Conservation (phyloP, 2,888 invertebrate species). For the Meghimatium bilineatum region DNA sequence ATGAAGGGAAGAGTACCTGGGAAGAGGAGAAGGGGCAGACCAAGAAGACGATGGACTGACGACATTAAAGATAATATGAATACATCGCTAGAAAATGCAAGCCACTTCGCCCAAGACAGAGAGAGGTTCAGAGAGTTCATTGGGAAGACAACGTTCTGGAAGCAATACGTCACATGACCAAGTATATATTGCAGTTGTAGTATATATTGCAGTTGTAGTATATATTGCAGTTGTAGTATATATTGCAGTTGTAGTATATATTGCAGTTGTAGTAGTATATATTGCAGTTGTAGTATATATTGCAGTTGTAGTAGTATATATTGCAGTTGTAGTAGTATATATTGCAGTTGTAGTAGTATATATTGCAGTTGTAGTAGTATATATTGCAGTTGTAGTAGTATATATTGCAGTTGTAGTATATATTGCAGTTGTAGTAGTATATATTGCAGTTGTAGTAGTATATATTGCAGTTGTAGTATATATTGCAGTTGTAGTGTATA, state of each 20-base stretch:
- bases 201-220: too few species aligned
- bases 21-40: too few species aligned
- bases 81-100: too few species aligned
- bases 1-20: too few species aligned
- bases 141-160: too few species aligned
- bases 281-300: not conserved
- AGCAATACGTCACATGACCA: too few species aligned
- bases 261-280: not conserved
- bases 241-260: not conserved
- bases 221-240: not conserved
- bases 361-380: not conserved
- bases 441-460: not conserved
- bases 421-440: not conserved
- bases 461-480: not conserved
- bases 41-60: too few species aligned
- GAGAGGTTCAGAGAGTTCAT: too few species aligned
- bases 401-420: not conserved
- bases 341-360: not conserved
- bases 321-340: not conserved
- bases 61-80: too few species aligned
- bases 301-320: not conserved
- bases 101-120: too few species aligned
- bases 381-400: not conserved
- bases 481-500: not conserved
- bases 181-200: too few species aligned